Evolutionary conservation across 2,797 vertebrate species (phyloP), one percentile per base, ranked within the genome.

Genomic region (Pachyuromys duprasi): DNA sequence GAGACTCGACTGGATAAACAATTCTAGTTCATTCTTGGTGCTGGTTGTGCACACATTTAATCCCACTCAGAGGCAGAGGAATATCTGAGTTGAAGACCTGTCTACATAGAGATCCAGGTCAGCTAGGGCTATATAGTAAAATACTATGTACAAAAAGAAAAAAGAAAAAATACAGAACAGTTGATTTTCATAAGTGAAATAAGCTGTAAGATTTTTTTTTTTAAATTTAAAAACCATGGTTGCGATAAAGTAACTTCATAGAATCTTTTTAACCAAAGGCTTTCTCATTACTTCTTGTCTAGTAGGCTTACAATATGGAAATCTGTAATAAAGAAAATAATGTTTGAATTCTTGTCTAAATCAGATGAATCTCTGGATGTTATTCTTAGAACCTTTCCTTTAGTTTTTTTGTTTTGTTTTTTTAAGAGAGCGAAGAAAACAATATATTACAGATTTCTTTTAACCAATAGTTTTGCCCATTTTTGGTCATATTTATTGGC

Each of bases 331-430:
- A 75, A 49, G 39, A 87, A 69, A 62, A 60, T 74, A 92, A 24
- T 69, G 75, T 76, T 86, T 80, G 78, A 39, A 65, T 94, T 60
- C 2, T 11, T 94, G 17, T 76, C 62, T 95, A 94, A 96, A 95
- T 1, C 4, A 15, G 0, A 90, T 82, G 2, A 15, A 69, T 91
- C 39, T 83, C 49, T 91, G 65, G 7, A 62, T 86, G 12, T 86
- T 90, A 53, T 75, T 96, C 49, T n/a, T 90, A 82, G 82, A 45
- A 79, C 72, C 72, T n/a, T 88, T 74, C 6, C 6, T 28, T 86
- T 26, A 39, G 39, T 57, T 57, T 12, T 49, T 9, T 17, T 57
- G 53, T 55, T 33, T 20, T 3, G 14, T 72, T 67, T 49, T 74
- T 81, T 90, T 17, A 69, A 82, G 2, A 72, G 7, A 63, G 26